Base-by-base conservation (phyloP, 2,797 vertebrate genomes). In the Luscinia megarhynchos region DNA sequence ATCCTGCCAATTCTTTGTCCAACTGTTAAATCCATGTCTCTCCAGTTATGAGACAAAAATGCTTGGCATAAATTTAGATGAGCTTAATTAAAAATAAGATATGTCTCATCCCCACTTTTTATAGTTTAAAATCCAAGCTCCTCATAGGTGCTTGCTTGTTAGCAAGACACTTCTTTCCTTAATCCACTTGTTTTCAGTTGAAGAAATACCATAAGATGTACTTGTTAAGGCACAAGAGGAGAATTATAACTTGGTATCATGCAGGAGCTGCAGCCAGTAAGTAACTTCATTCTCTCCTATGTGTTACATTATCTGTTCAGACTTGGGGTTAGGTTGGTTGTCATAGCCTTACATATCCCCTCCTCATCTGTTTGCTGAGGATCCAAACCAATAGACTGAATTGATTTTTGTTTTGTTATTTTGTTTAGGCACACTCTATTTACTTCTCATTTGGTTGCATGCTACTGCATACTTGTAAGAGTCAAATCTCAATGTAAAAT, bases 131-230 rank as follows among this genome's bases (percentile, higher is more conserved):
- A 15, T 4, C 13, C 46, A 83, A 66, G 30, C 16, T 59, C 59
- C 78, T 88, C 51, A 41, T 24, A 83, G 20, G 6, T 78, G 12
- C n/a, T 72, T 70, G 15, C 38, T 72, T 70, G 15, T 59, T 75
- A 63, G 6, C 16, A 77, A 81, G 43, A 51, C 50, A 59, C 7
- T 10, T 40, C 50, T 67, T 92, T 61, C 36, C 29, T 73, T 58
- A n/a, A 70, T 34, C 15, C 34, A 24, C 21, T 67, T 76, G 46
- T 78, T 92, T 93, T 83, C 74, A 72, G 32, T 32, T 46, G 43
- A 68, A 54, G 50, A 90, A 89, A 92, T 91, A 76, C 17, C 10
- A 18, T 82, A 73, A 89, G 67, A 81, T 86, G 45, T 78, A 87
- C 34, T 38, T 43, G 67, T 69, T 54, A 82, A 23, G 15, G 18